These are phyloP conservation scores for Threskiornis aethiopicus DNA, from an alignment of 2,797 vertebrate species.

Conservation along the genomic window DNA sequence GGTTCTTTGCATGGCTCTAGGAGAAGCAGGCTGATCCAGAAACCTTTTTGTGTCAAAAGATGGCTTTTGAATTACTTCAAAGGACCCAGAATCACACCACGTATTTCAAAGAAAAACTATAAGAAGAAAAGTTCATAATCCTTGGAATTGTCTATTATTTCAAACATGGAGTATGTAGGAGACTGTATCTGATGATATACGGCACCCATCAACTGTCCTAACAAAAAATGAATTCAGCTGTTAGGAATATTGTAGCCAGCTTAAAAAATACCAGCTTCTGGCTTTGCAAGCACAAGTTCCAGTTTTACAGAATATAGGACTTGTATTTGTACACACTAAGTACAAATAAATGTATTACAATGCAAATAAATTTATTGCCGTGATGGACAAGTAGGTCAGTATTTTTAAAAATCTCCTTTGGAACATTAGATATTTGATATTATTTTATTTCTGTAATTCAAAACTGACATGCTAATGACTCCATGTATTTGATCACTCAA, in stretches of 20 bases:
- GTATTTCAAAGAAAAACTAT: neutral
- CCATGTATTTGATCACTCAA: neutral
- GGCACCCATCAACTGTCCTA: neutral
- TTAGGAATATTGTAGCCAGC: neutral
- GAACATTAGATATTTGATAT: neutral
- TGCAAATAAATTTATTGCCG: neutral
- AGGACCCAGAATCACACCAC: neutral
- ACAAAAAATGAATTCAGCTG: neutral
- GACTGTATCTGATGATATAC: neutral
- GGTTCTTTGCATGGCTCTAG: neutral
- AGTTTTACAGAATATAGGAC: neutral
- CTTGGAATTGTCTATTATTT: neutral
- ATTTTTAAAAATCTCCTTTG: neutral
- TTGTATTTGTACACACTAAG: neutral
- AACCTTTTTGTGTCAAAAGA: neutral
- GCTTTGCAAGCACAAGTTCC: neutral
- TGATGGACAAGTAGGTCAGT: neutral
- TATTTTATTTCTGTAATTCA: neutral
- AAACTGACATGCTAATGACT: neutral
- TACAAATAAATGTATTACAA: neutral
- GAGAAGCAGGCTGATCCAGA: neutral
- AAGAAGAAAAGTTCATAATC: neutral
- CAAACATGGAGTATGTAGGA: neutral
- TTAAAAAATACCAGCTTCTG: neutral
- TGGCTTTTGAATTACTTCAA: neutral